phyloP scores from a whole-genome alignment of 1,140 invertebrate genomes.

The Limonius californicus region DNA sequence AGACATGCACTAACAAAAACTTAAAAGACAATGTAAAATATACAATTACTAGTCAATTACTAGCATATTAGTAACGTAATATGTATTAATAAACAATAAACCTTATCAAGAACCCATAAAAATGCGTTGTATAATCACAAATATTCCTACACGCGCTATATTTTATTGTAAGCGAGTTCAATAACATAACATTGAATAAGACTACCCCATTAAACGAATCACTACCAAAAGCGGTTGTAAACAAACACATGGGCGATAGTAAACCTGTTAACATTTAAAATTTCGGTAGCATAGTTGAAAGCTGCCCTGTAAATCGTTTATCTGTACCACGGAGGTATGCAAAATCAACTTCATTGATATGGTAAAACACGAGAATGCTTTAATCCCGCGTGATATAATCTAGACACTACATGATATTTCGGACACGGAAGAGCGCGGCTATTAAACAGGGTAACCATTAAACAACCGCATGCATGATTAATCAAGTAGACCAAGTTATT shows the following conservation, averaged over 20 bases:
- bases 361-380: neutral
- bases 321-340: neutral
- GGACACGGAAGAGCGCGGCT: conserved; percentile 19
- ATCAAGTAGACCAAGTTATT: conserved; percentile 15
- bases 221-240: too few species aligned
- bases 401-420: conserved; percentile 7
- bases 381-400: neutral
- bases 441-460: conserved; percentile 20
- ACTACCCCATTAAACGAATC: neutral
- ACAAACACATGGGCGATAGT: too few species aligned
- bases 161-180: neutral
- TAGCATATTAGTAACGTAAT: too few species aligned
- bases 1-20: too few species aligned
- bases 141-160: neutral
- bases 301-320: neutral
- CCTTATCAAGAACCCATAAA: too few species aligned
- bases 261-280: neutral
- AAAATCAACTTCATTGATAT: neutral
- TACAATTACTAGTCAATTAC: too few species aligned
- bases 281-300: neutral
- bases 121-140: too few species aligned
- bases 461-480: conserved; percentile 21
- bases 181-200: neutral
- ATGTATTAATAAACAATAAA: too few species aligned
- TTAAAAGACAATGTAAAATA: too few species aligned